Percentiles rank a stretch among this genome's conserved stretches.
Evolutionary conservation across 1,140 invertebrate species (phyloP).

Genomic region (Euwallacea similis): DNA sequence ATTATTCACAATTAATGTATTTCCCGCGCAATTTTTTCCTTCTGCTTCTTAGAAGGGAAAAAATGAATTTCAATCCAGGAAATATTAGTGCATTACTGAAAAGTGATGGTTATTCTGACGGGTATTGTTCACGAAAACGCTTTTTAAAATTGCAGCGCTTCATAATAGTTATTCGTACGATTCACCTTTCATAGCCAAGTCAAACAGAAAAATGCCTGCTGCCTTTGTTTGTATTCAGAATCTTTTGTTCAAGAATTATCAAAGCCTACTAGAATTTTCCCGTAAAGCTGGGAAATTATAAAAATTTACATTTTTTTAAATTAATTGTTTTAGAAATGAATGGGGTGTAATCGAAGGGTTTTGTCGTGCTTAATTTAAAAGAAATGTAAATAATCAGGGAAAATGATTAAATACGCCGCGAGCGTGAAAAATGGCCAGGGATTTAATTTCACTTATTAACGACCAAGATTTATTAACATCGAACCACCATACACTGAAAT

Average conservation of each 20-base stretch:
- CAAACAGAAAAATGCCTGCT: slow-evolving; percentile 3
- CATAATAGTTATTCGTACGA: slow-evolving; percentile 6
- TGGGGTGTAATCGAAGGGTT: slow-evolving; percentile 30
- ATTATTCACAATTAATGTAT: too few relatives aligned
- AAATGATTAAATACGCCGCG: slow-evolving; percentile 33
- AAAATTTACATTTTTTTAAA: slow-evolving; percentile 33
- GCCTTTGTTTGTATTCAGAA: background rate
- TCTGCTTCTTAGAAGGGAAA: background rate
- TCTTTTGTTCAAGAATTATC: slow-evolving; percentile 15
- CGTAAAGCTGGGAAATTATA: slow-evolving; percentile 17
- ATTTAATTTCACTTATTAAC: too few relatives aligned
- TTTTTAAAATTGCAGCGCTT: slow-evolving; percentile 6
- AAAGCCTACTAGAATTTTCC: slow-evolving; percentile 7
- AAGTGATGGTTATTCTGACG: slow-evolving; percentile 6
- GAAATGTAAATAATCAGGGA: slow-evolving; percentile 36
- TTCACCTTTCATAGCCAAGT: slow-evolving; percentile 1
- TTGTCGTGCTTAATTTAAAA: slow-evolving; percentile 37
- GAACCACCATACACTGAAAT: too few relatives aligned
- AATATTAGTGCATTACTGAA: slow-evolving; percentile 4
- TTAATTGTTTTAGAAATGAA: slow-evolving; percentile 33
- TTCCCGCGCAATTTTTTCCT: too few relatives aligned
- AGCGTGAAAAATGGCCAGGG: slow-evolving; percentile 7
- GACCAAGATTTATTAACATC: too few relatives aligned
- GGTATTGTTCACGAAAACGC: slow-evolving; percentile 3
- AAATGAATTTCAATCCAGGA: background rate